Percentiles rank a stretch among this genome's conserved stretches.
Conservation (phyloP, 1,140 invertebrate species). For the Micrasema longulum region DNA sequence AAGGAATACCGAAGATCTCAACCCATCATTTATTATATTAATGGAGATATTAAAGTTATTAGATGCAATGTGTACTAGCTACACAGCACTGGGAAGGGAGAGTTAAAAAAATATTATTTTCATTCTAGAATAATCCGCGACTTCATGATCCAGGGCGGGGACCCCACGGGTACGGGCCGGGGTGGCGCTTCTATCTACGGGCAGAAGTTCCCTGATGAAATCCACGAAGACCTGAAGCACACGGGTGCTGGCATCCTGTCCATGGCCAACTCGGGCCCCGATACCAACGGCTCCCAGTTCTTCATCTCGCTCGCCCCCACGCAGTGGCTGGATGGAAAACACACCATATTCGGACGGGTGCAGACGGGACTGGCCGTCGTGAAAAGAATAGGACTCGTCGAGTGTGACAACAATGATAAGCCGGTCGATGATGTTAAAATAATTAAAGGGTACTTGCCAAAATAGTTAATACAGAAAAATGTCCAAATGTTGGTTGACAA, state of each 20-base stretch:
- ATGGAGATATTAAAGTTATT: too few species aligned
- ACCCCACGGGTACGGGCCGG: constrained; percentile 95
- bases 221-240: constrained; percentile 94
- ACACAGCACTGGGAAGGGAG: too few species aligned
- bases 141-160: constrained; percentile 98
- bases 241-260: constrained; percentile 81
- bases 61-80: too few species aligned
- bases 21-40: too few species aligned
- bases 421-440: constrained; percentile 93
- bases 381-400: constrained; percentile 91
- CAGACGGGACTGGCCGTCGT: constrained; percentile 90
- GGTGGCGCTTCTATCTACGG: constrained; percentile 98
- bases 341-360: constrained; percentile 95
- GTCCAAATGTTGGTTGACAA: too few species aligned
- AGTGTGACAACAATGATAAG: constrained; percentile 90
- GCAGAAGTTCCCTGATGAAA: constrained; percentile 94
- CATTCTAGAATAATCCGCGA: constrained; percentile 68
- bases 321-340: constrained; percentile 98
- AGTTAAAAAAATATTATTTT: too few species aligned
- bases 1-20: too few species aligned
- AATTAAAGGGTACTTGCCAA: constrained; percentile 76
- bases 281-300: constrained; percentile 98
- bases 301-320: constrained; percentile 97
- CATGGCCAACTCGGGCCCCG: constrained; percentile 91
- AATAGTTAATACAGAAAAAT: too few species aligned